phyloP scores from a whole-genome alignment of 2,113 vertebrate genomes.

The Carlito syrichta region DNA sequence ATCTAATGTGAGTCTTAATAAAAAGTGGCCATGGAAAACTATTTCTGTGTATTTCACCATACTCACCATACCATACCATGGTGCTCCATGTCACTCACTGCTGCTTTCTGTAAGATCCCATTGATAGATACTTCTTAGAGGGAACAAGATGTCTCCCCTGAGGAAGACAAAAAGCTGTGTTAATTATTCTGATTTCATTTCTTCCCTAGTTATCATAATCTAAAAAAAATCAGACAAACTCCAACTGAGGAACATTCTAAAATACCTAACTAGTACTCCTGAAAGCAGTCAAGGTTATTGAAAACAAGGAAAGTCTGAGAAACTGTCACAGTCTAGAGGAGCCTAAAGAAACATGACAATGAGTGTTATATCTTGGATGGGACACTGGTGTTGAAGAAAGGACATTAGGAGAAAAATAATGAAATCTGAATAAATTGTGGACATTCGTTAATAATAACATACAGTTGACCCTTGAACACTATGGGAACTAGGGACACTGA shows the following conservation, averaged over 20 bases:
- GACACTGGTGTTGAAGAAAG: neutral
- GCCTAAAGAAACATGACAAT: neutral
- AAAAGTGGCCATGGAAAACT: neutral
- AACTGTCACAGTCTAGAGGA: neutral
- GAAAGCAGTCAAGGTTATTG: neutral
- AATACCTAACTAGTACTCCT: neutral
- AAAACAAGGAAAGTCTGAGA: neutral
- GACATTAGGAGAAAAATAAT: neutral
- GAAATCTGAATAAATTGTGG: neutral
- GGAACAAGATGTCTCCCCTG: neutral
- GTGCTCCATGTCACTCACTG: accelerated
- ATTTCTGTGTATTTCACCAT: neutral
- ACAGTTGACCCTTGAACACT: neutral
- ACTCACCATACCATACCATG: no score
- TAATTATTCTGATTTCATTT: neutral
- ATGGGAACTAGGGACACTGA: neutral
- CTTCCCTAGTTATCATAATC: neutral
- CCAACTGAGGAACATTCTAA: neutral
- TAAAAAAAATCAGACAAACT: neutral
- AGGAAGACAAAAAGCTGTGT: neutral
- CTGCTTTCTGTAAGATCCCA: neutral
- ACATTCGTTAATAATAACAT: neutral
- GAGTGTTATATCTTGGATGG: neutral
- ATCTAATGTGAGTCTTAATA: neutral
- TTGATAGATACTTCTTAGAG: neutral